phyloP scores from a whole-genome alignment of 1,140 invertebrate species.

The Anadara kagoshimensis region DNA sequence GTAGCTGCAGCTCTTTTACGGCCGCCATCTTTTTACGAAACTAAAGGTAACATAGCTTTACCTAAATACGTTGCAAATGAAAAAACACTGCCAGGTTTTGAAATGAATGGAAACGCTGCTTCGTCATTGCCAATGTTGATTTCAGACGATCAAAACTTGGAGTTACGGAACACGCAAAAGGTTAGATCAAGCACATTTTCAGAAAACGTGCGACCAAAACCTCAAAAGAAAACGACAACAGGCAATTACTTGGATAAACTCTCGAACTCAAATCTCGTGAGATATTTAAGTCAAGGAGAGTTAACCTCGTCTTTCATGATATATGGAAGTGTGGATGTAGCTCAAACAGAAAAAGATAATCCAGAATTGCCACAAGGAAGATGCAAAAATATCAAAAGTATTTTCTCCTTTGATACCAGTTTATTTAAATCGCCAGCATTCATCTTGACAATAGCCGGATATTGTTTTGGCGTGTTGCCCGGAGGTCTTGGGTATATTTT shows the following conservation, averaged over 20 bases:
- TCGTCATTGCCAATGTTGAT: not conserved
- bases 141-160: not conserved
- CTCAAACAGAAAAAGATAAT: not conserved
- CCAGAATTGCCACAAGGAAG: not conserved
- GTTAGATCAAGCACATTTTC: not conserved
- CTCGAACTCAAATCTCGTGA: no score
- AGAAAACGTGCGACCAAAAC: not conserved
- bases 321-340: not conserved
- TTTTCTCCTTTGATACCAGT: not conserved
- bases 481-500: not conserved
- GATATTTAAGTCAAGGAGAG: no score
- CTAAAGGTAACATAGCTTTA: not conserved
- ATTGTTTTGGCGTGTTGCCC: not conserved
- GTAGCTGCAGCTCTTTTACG: slow-evolving; percentile 19
- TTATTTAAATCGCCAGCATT: not conserved
- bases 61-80: not conserved
- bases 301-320: not conserved
- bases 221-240: no score
- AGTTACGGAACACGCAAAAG: not conserved
- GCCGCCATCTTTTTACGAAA: not conserved
- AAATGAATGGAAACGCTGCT: not conserved
- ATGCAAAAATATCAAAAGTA: not conserved
- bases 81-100: not conserved
- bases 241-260: no score
- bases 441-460: not conserved